phyloP scores from a whole-genome alignment of 2,888 invertebrate species.

The Gryllus longicercus region DNA sequence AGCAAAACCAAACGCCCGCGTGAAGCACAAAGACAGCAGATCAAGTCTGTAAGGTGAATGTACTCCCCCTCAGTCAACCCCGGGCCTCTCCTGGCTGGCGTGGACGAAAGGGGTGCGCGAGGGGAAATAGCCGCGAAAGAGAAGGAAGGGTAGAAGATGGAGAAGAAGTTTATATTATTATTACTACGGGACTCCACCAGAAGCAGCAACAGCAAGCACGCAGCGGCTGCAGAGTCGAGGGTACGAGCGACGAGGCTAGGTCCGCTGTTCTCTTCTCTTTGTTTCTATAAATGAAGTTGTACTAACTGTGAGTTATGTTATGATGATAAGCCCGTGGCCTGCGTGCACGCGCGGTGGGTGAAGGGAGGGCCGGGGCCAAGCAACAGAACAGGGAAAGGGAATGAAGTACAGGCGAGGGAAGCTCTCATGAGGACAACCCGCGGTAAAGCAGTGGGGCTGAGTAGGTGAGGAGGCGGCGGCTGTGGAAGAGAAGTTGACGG shows the following conservation, averaged over 20 bases:
- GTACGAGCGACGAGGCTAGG: neutral
- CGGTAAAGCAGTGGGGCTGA: too few species aligned
- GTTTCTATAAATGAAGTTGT: constrained; percentile 17
- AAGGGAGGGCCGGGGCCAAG: neutral
- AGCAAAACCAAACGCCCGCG: too few species aligned
- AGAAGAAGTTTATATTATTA: constrained; percentile 8
- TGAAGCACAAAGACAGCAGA: too few species aligned
- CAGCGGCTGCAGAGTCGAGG: neutral
- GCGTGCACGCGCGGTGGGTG: neutral
- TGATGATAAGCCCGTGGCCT: constrained; percentile 17
- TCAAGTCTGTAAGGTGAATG: too few species aligned
- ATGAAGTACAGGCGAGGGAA: neutral
- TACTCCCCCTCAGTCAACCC: too few species aligned
- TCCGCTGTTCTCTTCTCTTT: neutral
- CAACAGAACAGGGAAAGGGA: neutral
- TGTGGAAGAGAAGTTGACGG: too few species aligned
- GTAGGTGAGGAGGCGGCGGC: too few species aligned
- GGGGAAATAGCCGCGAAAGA: too few species aligned
- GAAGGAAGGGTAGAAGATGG: neutral
- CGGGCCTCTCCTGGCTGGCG: too few species aligned
- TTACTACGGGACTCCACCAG: neutral
- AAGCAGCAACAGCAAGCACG: neutral
- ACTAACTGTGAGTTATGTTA: constrained; percentile 17
- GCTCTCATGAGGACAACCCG: neutral
- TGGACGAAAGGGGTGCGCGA: too few species aligned